These are phyloP conservation scores for Germaria angustata DNA, from an alignment of 2,888 invertebrate genomes.

Conservation along the genomic window DNA sequence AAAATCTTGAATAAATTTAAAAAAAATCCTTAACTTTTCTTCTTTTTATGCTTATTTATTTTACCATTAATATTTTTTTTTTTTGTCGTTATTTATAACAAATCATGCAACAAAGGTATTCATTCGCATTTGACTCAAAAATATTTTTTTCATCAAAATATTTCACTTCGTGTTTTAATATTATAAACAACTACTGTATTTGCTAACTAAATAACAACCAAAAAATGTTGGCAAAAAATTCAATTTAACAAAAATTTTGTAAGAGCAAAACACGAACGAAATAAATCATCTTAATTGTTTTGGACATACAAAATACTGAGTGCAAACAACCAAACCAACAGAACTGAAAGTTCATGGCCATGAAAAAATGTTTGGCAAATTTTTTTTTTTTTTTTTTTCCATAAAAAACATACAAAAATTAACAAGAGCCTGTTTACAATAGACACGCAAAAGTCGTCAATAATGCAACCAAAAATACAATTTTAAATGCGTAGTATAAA, in stretches of 20 bases:
- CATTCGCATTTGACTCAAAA: no score
- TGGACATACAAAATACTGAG: neutral
- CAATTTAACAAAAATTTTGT: conserved; percentile 45
- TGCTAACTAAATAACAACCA: conserved; percentile 7
- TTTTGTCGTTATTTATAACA: no score
- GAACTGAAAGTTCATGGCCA: conserved; percentile 50
- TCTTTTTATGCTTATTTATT: no score
- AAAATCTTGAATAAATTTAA: no score
- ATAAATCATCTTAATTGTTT: conserved; percentile 45
- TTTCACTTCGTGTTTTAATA: neutral
- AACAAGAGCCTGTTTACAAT: neutral
- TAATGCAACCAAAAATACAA: conserved; percentile 25
- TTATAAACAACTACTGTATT: neutral
- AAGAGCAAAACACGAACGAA: conserved; percentile 36
- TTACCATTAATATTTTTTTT: no score
- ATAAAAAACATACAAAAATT: no score
- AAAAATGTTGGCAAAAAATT: conserved; percentile 34
- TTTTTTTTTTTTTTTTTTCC: no score
- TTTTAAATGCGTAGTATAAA: conserved; percentile 7
- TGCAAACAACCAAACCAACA: neutral
- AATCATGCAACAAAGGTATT: no score
- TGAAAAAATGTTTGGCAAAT: no score
- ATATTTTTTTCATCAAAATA: no score
- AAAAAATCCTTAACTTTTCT: no score
- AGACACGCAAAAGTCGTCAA: conserved; percentile 39